Conservation (phyloP, 2,797 vertebrate species). For the Chiloscyllium punctatum region DNA sequence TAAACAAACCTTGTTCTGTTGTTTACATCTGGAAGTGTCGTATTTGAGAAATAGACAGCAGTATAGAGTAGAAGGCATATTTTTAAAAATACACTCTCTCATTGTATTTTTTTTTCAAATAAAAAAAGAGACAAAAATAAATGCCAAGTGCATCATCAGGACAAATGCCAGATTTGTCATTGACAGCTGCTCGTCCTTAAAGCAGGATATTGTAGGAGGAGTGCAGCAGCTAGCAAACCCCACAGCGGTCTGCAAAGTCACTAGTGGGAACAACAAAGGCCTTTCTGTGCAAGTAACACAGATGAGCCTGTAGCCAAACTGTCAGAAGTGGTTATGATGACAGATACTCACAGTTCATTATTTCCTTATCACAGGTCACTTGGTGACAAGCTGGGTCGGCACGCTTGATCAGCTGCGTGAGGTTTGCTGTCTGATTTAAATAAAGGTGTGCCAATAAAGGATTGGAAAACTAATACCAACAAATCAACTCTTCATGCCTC, state of each 20-base stretch:
- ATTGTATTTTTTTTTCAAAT: not conserved
- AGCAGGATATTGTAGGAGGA: conserved; percentile 52
- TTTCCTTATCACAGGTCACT: conserved; percentile 97
- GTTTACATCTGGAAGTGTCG: not conserved
- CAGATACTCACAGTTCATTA: conserved; percentile 98
- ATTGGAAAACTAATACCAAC: conserved; percentile 49
- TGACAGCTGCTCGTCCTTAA: conserved; percentile 64
- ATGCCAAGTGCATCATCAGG: conserved; percentile 60
- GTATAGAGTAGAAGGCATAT: not conserved
- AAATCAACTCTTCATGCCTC: conserved; percentile 47
- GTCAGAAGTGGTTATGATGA: conserved; percentile 93
- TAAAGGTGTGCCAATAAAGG: conserved; percentile 57
- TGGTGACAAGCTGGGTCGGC: conserved; percentile 93
- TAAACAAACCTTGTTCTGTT: conserved; percentile 18
- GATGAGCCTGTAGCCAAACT: conserved; percentile 91
- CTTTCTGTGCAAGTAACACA: conserved; percentile 79
- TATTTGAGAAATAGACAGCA: not conserved
- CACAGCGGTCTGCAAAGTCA: conserved; percentile 62
- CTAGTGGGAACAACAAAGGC: conserved; percentile 77
- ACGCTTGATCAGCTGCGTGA: conserved; percentile 72
- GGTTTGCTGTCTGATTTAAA: conserved; percentile 55
- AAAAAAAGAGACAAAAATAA: conserved; percentile 46
- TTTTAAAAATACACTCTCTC: not conserved
- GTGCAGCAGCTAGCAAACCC: conserved; percentile 60
- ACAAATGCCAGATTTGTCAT: conserved; percentile 60